Conservation (phyloP, 1,140 invertebrate genomes). For the Pogonomyrmex barbatus region DNA sequence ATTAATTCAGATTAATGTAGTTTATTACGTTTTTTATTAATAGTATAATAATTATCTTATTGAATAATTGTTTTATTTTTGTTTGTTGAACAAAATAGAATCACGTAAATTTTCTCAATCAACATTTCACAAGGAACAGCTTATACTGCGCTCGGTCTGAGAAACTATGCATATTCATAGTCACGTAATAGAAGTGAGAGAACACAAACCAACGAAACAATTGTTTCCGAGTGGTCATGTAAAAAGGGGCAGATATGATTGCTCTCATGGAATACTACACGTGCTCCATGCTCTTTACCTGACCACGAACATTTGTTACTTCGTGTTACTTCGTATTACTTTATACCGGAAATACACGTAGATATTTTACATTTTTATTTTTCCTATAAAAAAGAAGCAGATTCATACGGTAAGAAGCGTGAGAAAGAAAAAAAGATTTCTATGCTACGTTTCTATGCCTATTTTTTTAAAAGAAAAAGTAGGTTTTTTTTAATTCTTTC, state of each 20-base stretch:
- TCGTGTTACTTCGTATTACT: background rate
- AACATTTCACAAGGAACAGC: slow-evolving; percentile 16
- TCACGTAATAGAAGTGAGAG: slow-evolving; percentile 55
- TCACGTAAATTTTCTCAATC: background rate
- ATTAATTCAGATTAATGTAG: background rate
- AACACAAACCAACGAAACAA: slow-evolving; percentile 39
- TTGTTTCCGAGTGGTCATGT: slow-evolving; percentile 58
- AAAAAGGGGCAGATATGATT: slow-evolving; percentile 66
- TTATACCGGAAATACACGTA: background rate
- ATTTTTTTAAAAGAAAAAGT: background rate
- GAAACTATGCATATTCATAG: slow-evolving; percentile 67
- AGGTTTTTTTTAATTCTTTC: background rate
- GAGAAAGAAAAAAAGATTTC: background rate
- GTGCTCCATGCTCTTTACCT: slow-evolving; percentile 35
- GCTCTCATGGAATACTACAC: slow-evolving; percentile 1
- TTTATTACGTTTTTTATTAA: background rate
- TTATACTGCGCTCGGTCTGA: slow-evolving; percentile 11
- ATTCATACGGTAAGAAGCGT: background rate
- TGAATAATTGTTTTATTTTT: background rate
- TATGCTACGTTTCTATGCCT: background rate
- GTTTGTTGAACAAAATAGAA: background rate
- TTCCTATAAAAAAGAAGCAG: background rate
- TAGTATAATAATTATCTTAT: background rate
- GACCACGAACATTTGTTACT: background rate
- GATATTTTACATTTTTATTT: slow-evolving; percentile 2